Evolutionary conservation across 1,140 invertebrate species (phyloP), one percentile per base, ranked within the genome.

Genomic region (Drosophila lini): DNA sequence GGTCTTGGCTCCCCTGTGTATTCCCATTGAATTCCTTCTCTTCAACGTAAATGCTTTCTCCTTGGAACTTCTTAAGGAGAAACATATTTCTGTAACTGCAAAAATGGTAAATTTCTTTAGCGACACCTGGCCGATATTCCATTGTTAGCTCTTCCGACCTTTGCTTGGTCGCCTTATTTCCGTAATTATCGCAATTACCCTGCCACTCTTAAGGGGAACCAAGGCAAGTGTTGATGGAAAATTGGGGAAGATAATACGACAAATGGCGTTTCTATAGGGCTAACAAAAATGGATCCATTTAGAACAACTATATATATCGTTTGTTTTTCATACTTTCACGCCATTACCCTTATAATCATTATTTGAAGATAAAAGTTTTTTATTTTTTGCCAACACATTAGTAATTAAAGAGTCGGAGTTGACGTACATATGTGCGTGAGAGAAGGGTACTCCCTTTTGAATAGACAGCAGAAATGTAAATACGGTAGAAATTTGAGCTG

Each of bases 121-220:
- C 52, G 60, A 69, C 82, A 88, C 70, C 83, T 86, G 82, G 55
- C 53, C 15, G 40, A 41, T 69, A 69, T 88, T 86, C 70, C 82
- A 88, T 82, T 65, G 40, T 74, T 59, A 63, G 19, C 16, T 34
- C 22, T 11, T 28, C 7, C 16, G 28, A 40, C 52, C 22, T 70
- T 48, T 71, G 42, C 36, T 22, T 28, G 38, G n/a, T 50, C 25
- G 28, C 42, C 34, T 32, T 34, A 19, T 61, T 50, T 57, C 15
- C 34, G 25, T 60, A 76, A 76, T 76, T 76, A 56, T 71, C 15
- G 70, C 48, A 74, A 74, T 74, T 74, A 74, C 15, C 13, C 32
- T 53, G 32, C 15, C 56, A 38, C 13, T 47, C 28, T 36, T 10
- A 34, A 31, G 68, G 40, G n/a, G 55, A 73, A 52, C 56, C 19